phyloP scores from a whole-genome alignment of 92 coral and sea anemone genomes.

The Paragorgia papillata region DNA sequence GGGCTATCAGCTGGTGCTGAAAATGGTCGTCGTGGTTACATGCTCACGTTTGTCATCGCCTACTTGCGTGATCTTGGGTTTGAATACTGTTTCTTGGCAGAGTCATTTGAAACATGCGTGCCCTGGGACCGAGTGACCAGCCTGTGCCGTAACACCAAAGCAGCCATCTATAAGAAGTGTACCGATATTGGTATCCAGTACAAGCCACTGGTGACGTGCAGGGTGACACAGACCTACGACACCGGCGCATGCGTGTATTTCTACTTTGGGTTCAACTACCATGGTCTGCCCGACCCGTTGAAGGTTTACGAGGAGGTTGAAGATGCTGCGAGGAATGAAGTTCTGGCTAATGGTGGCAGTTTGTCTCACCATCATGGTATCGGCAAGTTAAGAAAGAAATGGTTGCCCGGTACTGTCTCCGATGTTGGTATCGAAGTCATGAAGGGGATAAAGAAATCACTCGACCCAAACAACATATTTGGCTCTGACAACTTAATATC shows the following conservation, averaged over 20 bases:
- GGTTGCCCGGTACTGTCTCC: conserved; percentile 86
- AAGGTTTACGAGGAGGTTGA: conserved; percentile 77
- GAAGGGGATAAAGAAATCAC: conserved; percentile 73
- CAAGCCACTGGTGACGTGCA: conserved; percentile 84
- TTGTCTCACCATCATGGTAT: conserved; percentile 97
- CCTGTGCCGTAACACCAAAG: conserved; percentile 88
- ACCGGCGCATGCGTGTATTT: conserved; percentile 98
- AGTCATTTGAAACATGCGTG: conserved; percentile 95
- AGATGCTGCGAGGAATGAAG: conserved; percentile 86
- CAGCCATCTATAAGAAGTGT: conserved; percentile 79
- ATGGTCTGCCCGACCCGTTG: conserved; percentile 75
- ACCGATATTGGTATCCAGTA: conserved; percentile 84
- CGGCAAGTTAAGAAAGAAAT: conserved; percentile 92
- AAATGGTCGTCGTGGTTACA: conserved; percentile 93
- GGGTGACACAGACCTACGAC: conserved; percentile 97
- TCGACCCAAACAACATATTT: conserved; percentile 93
- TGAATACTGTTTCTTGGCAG: conserved; percentile 84
- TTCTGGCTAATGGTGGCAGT: conserved; percentile 94
- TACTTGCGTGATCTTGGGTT: conserved; percentile 94
- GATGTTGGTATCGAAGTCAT: conserved; percentile 87
- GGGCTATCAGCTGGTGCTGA: conserved; percentile 98
- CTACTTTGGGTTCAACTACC: conserved; percentile 93
- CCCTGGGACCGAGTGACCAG: conserved; percentile 96
- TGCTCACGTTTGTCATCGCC: conserved; percentile 93
- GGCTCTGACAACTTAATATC: conserved; percentile 75